These are phyloP conservation scores for Chloropsis cyanopogon DNA, from an alignment of 2,113 vertebrate species.

Conservation along the genomic window DNA sequence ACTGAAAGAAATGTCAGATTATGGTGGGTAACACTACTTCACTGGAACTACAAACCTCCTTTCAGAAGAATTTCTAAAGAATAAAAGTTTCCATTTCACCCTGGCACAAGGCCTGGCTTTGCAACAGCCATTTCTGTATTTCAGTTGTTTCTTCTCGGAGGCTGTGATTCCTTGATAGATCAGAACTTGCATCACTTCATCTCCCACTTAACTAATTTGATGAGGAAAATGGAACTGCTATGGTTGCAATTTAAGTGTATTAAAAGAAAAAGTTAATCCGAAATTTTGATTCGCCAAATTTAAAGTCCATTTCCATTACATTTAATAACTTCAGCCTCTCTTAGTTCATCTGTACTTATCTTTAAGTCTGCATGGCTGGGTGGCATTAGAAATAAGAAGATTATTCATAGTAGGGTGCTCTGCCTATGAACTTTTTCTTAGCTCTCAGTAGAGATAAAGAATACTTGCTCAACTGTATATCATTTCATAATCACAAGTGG, in stretches of 20 bases:
- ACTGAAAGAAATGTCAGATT: neutral
- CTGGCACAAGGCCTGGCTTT: neutral
- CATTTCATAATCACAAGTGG: conserved; percentile 20
- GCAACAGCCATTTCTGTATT: neutral
- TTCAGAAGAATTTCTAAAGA: neutral
- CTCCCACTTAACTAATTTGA: conserved; percentile 46
- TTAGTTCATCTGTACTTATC: conserved; percentile 58
- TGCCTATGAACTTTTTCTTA: conserved; percentile 34
- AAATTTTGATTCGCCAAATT: conserved; percentile 62
- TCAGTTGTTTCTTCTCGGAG: neutral
- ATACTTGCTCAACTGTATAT: conserved; percentile 25
- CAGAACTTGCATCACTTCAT: conserved; percentile 25
- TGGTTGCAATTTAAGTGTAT: conserved; percentile 2
- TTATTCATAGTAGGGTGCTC: conserved; percentile 55
- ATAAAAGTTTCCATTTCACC: neutral
- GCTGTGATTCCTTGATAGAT: neutral
- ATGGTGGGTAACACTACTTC: neutral
- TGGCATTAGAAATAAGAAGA: conserved; percentile 58
- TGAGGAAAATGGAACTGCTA: conserved; percentile 30
- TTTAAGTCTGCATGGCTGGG: conserved; percentile 59
- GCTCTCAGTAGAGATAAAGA: conserved; percentile 17
- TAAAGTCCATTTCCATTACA: conserved; percentile 56
- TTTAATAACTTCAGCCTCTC: conserved; percentile 58
- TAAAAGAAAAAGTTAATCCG: conserved; percentile 33
- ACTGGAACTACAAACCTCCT: neutral